Conservation (phyloP, 2,888 invertebrate genomes). For the Cremastinae sp. region DNA sequence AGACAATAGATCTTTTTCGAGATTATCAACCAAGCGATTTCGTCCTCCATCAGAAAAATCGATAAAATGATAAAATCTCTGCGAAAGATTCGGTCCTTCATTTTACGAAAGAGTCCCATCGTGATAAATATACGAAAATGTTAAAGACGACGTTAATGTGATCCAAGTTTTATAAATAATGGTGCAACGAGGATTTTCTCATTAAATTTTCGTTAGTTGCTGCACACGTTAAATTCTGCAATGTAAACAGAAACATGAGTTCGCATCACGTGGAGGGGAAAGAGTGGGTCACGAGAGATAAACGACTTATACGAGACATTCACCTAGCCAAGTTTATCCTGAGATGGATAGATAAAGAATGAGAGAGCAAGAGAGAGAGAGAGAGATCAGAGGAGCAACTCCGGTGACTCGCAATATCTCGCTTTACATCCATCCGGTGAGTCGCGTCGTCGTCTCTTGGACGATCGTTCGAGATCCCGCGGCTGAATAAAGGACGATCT, state of each 20-base stretch:
- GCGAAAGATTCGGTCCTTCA: background rate
- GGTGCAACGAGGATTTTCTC: conserved; percentile 8
- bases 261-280: conserved; percentile 43
- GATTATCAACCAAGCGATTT: too few relatives aligned
- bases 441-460: conserved; percentile 22
- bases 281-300: conserved; percentile 51
- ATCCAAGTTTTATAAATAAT: background rate
- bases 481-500: conserved; percentile 54
- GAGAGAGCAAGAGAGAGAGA: conserved; percentile 3
- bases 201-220: conserved; percentile 36
- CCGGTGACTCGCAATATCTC: conserved; percentile 49
- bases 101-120: too few relatives aligned
- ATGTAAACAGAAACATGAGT: conserved; percentile 30
- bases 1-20: too few relatives aligned
- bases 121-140: background rate
- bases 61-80: background rate
- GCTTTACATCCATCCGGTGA: conserved; percentile 54
- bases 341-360: conserved; percentile 10
- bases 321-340: conserved; percentile 44
- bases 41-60: too few relatives aligned
- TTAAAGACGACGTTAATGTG: conserved; percentile 2
- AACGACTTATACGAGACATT: conserved; percentile 42
- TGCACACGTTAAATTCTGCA: conserved; percentile 37
- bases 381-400: conserved; percentile 23
- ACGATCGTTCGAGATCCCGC: conserved; percentile 45